Base-by-base conservation (phyloP, 2,797 vertebrate species). In the Hyperoplus lanceolatus region DNA sequence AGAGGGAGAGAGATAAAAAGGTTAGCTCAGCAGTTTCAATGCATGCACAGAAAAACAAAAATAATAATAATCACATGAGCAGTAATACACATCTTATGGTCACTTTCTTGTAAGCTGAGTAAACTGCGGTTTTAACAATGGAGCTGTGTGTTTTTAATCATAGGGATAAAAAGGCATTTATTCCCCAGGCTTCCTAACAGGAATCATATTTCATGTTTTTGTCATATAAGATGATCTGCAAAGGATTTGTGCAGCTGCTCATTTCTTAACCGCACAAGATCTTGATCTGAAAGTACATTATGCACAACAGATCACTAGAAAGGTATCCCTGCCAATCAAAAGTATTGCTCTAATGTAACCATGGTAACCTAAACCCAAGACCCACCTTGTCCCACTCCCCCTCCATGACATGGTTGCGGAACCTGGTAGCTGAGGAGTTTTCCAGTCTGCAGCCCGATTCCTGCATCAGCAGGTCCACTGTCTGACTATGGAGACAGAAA, bases 381-480 rank as follows among this genome's bases (percentile, higher is more conserved):
- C 94, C 92, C 93, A 99, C 98, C 98, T 99, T 99, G 95, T 99
- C 98, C 98, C 98, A 99, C 95, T 99, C 98, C 92, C 98, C 98
- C 94, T 99, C 98, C 98, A 99, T 98, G 92, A 99, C 97, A 94
- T 99, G 98, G 96, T 98, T 99, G 93, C 98, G 97, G 96, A 99
- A 99, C 95, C 98, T 99, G 92, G 98, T 98, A 87, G 98, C 98
- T 90, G 98, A 97, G 83, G 98, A 95, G 94, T 99, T 97, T 95
- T 99, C 98, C 95, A 99, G 96, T 95, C 97, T 96, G 96, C 98
- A 99, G 95, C 98, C 98, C 70, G 98, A 99, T 90, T 99, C 98
- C 97, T 99, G 98, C 98, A 99, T 99, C 94, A 99, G 96, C 96
- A 99, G 95, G 95, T 99, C 98, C 96, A 99, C 98, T 88, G 98